Percentiles rank a stretch among this genome's conserved stretches.
These are phyloP conservation scores for Taenioides sp. DNA, from an alignment of 2,797 vertebrate species.

Conservation along the genomic window DNA sequence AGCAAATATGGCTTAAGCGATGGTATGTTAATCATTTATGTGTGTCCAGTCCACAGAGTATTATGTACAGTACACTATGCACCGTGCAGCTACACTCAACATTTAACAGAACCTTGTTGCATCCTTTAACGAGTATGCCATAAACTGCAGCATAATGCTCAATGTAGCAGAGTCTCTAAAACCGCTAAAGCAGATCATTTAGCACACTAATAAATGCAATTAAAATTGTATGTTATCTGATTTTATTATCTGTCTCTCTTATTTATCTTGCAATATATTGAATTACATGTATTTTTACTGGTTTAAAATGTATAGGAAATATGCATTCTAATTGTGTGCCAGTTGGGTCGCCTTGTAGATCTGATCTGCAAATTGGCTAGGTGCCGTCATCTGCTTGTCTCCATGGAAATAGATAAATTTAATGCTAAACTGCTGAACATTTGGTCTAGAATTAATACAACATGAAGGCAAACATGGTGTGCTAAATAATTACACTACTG, in stretches of 20 bases:
- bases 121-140: not conserved
- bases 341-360: not conserved
- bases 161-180: not conserved
- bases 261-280: not conserved
- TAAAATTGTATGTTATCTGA: not conserved
- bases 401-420: not conserved
- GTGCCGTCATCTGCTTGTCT: not conserved
- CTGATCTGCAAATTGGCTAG: not conserved
- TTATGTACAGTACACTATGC: not conserved
- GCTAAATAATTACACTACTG: not conserved
- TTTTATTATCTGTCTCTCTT: not conserved
- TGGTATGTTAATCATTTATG: not conserved
- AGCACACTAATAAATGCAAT: not conserved
- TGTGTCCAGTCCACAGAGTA: conserved; percentile 2
- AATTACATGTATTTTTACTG: not conserved
- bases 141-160: not conserved
- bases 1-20: not conserved
- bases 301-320: not conserved
- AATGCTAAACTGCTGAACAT: not conserved
- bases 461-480: not conserved
- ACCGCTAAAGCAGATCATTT: not conserved
- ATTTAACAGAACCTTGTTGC: conserved; percentile 20
- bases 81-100: conserved; percentile 10
- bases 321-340: not conserved
- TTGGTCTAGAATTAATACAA: not conserved